These are phyloP conservation scores for Papilio demoleus DNA, from an alignment of 2,888 invertebrate genomes.

Conservation along the genomic window DNA sequence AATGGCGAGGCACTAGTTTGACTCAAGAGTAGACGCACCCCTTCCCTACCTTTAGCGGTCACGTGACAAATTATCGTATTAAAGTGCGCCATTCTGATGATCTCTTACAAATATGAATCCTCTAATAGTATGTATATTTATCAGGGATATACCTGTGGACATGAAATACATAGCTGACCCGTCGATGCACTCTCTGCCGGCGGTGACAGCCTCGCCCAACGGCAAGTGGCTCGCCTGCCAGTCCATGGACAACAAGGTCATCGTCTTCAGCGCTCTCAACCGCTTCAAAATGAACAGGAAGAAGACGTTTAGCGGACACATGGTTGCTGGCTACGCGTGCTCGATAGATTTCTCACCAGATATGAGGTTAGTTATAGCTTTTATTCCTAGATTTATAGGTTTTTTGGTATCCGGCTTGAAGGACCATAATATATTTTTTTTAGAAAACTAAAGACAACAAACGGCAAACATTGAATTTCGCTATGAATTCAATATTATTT, in stretches of 20 bases:
- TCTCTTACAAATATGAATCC: too few relatives aligned
- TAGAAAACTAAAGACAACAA: too few relatives aligned
- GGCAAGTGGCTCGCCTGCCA: conserved; percentile 99
- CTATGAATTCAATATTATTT: too few relatives aligned
- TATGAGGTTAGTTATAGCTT: conserved; percentile 94
- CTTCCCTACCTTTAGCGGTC: too few relatives aligned
- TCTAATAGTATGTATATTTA: background rate
- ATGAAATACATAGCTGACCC: conserved; percentile 99
- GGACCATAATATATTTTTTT: background rate
- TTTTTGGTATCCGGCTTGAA: background rate
- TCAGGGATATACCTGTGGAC: conserved; percentile 96
- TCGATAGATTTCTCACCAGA: conserved; percentile 98
- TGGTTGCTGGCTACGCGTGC: conserved; percentile 99
- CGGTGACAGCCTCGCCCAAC: conserved; percentile 97
- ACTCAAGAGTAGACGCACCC: too few relatives aligned
- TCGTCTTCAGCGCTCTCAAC: conserved; percentile 98
- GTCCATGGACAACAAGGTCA: conserved; percentile 99
- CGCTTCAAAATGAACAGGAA: conserved; percentile 99
- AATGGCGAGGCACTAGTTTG: too few relatives aligned
- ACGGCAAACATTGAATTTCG: too few relatives aligned
- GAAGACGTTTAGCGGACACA: conserved; percentile 98
- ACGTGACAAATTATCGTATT: too few relatives aligned
- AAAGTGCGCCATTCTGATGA: too few relatives aligned
- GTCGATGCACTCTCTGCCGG: conserved; percentile 99
- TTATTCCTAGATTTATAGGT: too few relatives aligned